Evolutionary conservation across 1,140 invertebrate species (phyloP), one percentile per base, ranked within the genome.

Genomic region (Reticulitermes speratus): DNA sequence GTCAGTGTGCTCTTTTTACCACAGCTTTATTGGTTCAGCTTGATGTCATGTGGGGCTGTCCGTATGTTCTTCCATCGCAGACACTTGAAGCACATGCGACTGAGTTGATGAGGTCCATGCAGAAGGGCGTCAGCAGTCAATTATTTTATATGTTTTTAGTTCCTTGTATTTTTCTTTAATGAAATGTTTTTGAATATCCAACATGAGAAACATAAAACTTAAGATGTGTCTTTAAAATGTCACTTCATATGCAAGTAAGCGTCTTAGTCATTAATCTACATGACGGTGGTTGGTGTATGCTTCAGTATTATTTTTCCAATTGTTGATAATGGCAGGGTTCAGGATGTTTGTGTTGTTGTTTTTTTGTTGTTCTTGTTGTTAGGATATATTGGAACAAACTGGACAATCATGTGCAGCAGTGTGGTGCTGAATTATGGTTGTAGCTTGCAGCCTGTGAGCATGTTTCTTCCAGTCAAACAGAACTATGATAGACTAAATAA

Each of bases 11-110:
- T 88, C 14, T 86, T 88, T 82, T 85, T 87, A 38, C 87, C 87
- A 11, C 87, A 88, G 84, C n/a, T 87, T n/a, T 88, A 88, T 83
- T 88, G 87, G 87, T 88, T 88, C 84, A 30, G 48, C n/a, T 48
- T 88, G 23, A 88, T 88, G 87, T 23, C 87, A 11, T 44, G 85
- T 48, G 87, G 87, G 32, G 87, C 87, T 45, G 48, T 86, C 5
- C 87, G 86, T 32, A 84, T 87, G 44, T 84, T 87, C 45, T 19
- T 25, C 45, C 83, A 3, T 75, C 65, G 65, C 65, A 30, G n/a
- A 9, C 65, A 16, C 25, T 30, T 30, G n/a, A 75, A 75, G 65
- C 65, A 16, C 25, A 30, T 25, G 7, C 25, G 65, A n/a, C 65
- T 75, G 65, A 75, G 65, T 30, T 75, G 65, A 75, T 75, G 25